phyloP scores from a whole-genome alignment of 2,797 vertebrate species.

The Perodicticus potto region DNA sequence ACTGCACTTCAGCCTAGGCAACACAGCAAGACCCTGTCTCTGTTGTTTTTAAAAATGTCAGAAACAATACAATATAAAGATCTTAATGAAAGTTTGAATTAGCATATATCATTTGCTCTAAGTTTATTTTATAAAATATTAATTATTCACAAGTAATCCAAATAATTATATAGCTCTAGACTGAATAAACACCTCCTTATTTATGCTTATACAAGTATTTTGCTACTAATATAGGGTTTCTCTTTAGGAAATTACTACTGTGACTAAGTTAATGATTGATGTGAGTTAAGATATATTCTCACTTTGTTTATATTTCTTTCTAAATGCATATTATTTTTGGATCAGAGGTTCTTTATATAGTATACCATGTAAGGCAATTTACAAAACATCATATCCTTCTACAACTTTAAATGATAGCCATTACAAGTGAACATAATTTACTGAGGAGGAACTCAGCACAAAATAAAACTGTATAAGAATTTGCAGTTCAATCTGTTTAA shows the following conservation, averaged over 20 bases:
- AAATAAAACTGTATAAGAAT: slow-evolving; percentile 26
- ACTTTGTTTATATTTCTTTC: slow-evolving; percentile 51
- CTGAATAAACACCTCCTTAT: not conserved
- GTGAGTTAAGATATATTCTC: slow-evolving; percentile 32
- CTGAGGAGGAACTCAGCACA: slow-evolving; percentile 19
- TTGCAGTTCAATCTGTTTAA: slow-evolving; percentile 9
- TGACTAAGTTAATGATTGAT: not conserved
- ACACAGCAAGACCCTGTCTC: not conserved
- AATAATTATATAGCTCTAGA: not conserved
- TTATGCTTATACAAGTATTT: not conserved
- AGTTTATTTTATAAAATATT: slow-evolving; percentile 43
- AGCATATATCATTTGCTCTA: not conserved
- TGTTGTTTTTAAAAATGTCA: not conserved
- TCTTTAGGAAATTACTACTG: slow-evolving; percentile 57
- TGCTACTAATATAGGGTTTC: slow-evolving; percentile 44
- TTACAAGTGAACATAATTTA: slow-evolving; percentile 30
- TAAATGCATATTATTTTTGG: slow-evolving; percentile 38
- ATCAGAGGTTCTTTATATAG: slow-evolving; percentile 41
- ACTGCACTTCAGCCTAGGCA: not conserved
- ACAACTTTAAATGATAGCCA: slow-evolving; percentile 29
- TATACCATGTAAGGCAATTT: slow-evolving; percentile 23
- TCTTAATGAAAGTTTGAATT: slow-evolving; percentile 38
- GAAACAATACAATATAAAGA: slow-evolving; percentile 13
- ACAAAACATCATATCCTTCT: slow-evolving; percentile 36
- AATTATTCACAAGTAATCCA: slow-evolving; percentile 32